Evolutionary conservation across 2,888 invertebrate genomes (phyloP).

Genomic region (Chymomyza fuscimana): DNA sequence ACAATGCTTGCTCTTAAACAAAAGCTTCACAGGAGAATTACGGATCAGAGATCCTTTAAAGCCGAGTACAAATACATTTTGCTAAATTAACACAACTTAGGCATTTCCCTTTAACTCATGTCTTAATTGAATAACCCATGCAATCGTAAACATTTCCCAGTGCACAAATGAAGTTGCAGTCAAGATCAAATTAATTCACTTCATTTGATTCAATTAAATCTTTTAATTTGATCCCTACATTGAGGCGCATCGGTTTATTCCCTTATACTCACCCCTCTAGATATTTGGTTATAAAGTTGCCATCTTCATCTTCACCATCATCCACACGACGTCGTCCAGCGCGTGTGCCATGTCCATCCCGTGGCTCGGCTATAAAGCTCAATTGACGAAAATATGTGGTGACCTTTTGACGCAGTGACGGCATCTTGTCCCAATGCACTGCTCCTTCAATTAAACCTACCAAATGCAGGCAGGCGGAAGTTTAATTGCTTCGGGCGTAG

Average conservation of each 20-base stretch:
- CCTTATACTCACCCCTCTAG: constrained; percentile 83
- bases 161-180: background rate
- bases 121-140: too few relatives aligned
- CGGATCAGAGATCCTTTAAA: too few relatives aligned
- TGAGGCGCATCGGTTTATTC: background rate
- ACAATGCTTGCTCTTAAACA: too few relatives aligned
- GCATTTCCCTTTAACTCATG: too few relatives aligned
- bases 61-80: too few relatives aligned
- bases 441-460: constrained; percentile 28
- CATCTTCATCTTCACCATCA: constrained; percentile 81
- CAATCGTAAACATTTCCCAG: too few relatives aligned
- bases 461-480: constrained; percentile 5
- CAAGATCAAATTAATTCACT: background rate
- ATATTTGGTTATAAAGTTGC: constrained; percentile 86
- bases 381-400: constrained; percentile 87
- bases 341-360: constrained; percentile 76
- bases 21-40: too few relatives aligned
- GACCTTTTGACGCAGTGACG: constrained; percentile 86
- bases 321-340: constrained; percentile 58
- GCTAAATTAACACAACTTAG: too few relatives aligned
- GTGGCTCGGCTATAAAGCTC: constrained; percentile 84
- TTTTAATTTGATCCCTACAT: background rate
- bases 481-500: constrained; percentile 27
- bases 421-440: constrained; percentile 80
- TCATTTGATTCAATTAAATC: background rate